Evolutionary conservation across 2,888 invertebrate species (phyloP).

Genomic region (Hydroisotoma schaefferi): DNA sequence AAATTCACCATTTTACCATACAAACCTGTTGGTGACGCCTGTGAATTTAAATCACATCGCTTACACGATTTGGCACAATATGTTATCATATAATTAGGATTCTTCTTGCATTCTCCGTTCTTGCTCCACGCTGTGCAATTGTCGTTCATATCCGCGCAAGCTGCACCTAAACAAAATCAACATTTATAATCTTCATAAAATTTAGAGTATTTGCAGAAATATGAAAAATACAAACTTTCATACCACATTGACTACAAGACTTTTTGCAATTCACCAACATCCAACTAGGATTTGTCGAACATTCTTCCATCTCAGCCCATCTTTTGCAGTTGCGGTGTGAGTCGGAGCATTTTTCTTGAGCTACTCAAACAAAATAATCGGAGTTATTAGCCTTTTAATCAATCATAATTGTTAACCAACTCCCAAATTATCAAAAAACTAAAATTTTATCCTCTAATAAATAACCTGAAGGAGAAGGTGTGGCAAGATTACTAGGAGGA

Average conservation of each 20-base stretch:
- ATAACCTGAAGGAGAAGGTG: background rate
- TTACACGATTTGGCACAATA: constrained; percentile 34
- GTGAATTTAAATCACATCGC: too few species aligned
- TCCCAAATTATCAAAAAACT: too few species aligned
- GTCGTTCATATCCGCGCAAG: constrained; percentile 27
- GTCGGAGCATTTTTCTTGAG: constrained; percentile 38
- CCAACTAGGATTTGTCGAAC: constrained; percentile 50
- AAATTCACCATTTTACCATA: too few species aligned
- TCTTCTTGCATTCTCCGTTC: constrained; percentile 34
- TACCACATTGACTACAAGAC: constrained; percentile 50
- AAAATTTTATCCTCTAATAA: too few species aligned
- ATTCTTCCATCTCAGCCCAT: constrained; percentile 50
- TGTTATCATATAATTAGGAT: constrained; percentile 36
- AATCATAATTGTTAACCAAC: background rate
- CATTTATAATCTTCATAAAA: constrained; percentile 1
- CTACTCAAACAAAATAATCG: background rate
- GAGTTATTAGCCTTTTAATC: background rate
- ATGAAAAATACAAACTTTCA: background rate
- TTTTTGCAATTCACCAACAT: constrained; percentile 50
- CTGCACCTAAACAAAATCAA: constrained; percentile 8
- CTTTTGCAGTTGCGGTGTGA: constrained; percentile 46
- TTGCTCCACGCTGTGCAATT: constrained; percentile 33
- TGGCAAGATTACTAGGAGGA: background rate
- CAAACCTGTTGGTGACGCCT: too few species aligned
- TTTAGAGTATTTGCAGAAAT: background rate